Base-by-base conservation (phyloP, 2,888 invertebrate species). In the Plemyria rubiginata region DNA sequence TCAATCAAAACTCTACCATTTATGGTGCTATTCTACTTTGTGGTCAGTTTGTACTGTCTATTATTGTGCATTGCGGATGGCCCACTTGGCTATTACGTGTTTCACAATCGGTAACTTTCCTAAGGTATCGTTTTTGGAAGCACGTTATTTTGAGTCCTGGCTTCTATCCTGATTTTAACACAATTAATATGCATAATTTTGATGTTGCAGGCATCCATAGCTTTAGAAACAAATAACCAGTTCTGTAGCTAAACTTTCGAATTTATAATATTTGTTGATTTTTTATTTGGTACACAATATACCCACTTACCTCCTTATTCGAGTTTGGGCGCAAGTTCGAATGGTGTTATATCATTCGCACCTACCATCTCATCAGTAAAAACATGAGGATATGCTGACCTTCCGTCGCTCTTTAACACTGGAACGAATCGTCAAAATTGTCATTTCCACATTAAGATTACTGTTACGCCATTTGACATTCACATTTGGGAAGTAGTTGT, bases 381-480 rank as follows among this genome's bases (percentile, higher is more conserved):
- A 0, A 1, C 36, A 38, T 4, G 36, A 60, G 64, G 68, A 67
- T 67, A 66, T 66, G 57, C 16, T 52, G 71, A 72, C 70, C 70
- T 71, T 59, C 45, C 54, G 52, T 49, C 52, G 36, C 43, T 56
- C 50, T 55, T 12, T 67, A 80, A 77, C 73, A 71, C 68, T 79
- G 76, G 74, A 80, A 82, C 82, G 70, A 85, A 85, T 86, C 60
- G 70, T 78, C 81, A 82, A 51, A 32, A 84, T 80, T 72, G 79
- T 60, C 77, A 76, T 76, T 74, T 76, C 72, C 69, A 71, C 72
- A 75, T 73, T 68, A 53, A 52, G 67, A 74, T 76, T 75, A 75
- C 75, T 75, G 76, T 81, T 77, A 76, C 76, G 71, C 72, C 66
- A 73, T 74, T 73, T 70, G 69, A 71, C 73, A 76, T 68, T 65